Percentiles rank a stretch among this genome's conserved stretches.
Evolutionary conservation across 2,797 vertebrate genomes (phyloP).

Genomic region (Sphaeramia orbicularis): DNA sequence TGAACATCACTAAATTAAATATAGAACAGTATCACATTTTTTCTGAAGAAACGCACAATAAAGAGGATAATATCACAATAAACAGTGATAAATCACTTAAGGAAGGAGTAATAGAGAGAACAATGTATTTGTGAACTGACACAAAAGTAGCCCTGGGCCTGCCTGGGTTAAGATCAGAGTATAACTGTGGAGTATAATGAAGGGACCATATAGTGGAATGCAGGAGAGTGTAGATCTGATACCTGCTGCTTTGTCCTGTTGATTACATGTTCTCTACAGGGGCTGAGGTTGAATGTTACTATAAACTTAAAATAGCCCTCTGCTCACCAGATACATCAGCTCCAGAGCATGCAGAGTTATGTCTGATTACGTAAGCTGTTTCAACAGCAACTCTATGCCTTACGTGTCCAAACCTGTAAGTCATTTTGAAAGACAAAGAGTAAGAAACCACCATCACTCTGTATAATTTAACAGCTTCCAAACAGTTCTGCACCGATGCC

Average conservation of each 20-base stretch:
- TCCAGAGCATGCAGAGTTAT: constrained; percentile 5
- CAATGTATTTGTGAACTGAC: too few relatives aligned
- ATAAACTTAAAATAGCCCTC: background rate
- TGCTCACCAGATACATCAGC: constrained; percentile 5
- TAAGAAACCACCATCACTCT: background rate
- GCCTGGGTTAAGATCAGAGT: too few relatives aligned
- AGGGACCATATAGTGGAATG: background rate
- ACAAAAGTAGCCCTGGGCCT: too few relatives aligned
- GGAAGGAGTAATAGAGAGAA: too few relatives aligned
- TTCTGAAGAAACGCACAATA: too few relatives aligned
- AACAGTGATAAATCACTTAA: too few relatives aligned
- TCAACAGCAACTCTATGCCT: constrained; percentile 2
- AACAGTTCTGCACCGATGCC: background rate
- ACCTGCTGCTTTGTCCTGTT: background rate
- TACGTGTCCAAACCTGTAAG: constrained; percentile 24
- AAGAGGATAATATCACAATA: too few relatives aligned
- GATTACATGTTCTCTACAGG: constrained; percentile 14
- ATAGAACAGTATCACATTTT: too few relatives aligned
- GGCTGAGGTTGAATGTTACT: constrained; percentile 1
- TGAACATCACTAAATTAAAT: too few relatives aligned
- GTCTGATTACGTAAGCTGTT: constrained; percentile 16
- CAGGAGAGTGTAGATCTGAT: background rate
- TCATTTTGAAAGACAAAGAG: background rate
- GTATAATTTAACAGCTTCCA: background rate
- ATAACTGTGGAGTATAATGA: too few relatives aligned